Evolutionary conservation across 2,797 vertebrate species (phyloP).

Genomic region (Loriculus beryllinus): DNA sequence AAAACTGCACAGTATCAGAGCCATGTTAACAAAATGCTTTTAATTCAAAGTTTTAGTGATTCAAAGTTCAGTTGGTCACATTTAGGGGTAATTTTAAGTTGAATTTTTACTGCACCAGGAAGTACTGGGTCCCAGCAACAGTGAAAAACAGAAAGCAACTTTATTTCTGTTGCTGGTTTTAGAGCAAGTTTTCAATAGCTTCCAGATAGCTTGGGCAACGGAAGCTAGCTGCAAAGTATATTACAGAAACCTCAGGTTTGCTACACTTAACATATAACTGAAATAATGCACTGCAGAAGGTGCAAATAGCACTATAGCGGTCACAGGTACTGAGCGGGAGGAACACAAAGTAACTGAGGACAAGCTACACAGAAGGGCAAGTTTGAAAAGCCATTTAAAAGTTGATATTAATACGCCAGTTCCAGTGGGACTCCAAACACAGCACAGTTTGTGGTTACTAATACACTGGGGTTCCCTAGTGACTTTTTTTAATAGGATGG

Average conservation of each 20-base stretch:
- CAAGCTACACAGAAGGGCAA: neutral
- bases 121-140: neutral
- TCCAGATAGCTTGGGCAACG: neutral
- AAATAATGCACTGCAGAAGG: neutral
- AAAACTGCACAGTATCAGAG: accelerated
- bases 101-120: neutral
- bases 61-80: neutral
- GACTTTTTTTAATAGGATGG: too few species aligned
- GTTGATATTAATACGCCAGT: neutral
- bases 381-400: neutral
- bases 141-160: neutral
- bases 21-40: neutral
- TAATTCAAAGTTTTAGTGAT: neutral
- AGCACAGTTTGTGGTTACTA: neutral
- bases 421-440: neutral
- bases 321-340: neutral
- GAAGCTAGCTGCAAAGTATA: neutral
- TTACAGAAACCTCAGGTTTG: neutral
- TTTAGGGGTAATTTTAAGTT: neutral
- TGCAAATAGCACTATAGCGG: neutral
- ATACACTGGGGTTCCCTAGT: neutral
- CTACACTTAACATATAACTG: neutral
- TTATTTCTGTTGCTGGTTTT: neutral
- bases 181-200: neutral
- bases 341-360: neutral